Conservation (phyloP, 2,888 invertebrate species). For the Drosophila vallismaia region DNA sequence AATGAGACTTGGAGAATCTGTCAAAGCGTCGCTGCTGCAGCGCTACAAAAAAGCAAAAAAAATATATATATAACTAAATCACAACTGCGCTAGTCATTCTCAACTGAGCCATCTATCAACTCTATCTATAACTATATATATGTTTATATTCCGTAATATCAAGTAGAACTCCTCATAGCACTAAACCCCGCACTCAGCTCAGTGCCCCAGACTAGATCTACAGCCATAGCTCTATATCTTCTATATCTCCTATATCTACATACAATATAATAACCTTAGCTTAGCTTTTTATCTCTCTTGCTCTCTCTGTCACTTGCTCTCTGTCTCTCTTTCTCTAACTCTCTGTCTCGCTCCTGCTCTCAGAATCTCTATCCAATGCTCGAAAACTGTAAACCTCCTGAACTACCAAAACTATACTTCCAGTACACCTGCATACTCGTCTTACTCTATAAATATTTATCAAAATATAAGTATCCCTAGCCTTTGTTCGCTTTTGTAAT, state of each 20-base stretch:
- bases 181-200: conserved; percentile 19
- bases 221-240: conserved; percentile 29
- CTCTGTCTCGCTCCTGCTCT: conserved; percentile 22
- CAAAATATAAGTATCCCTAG: conserved; percentile 15
- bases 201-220: conserved; percentile 40
- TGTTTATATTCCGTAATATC: conserved; percentile 21
- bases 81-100: conserved; percentile 66
- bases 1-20: conserved; percentile 79
- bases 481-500: conserved; percentile 37
- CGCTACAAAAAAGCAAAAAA: conserved; percentile 52
- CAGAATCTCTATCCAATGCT: conserved; percentile 24
- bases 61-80: conserved; percentile 44
- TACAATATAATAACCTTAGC: conserved; percentile 21
- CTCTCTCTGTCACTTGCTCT: conserved; percentile 13
- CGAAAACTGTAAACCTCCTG: conserved; percentile 37
- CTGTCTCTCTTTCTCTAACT: conserved; percentile 3
- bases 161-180: conserved; percentile 34
- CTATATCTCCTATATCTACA: conserved; percentile 9
- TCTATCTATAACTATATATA: conserved; percentile 33
- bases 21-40: conserved; percentile 79
- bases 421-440: conserved; percentile 33
- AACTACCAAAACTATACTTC: conserved; percentile 23
- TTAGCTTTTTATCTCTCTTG: conserved; percentile 14
- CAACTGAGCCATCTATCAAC: conserved; percentile 24
- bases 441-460: conserved; percentile 17